Evolutionary conservation across 2,113 vertebrate genomes (phyloP).

Genomic region (Chunga burmeisteri): DNA sequence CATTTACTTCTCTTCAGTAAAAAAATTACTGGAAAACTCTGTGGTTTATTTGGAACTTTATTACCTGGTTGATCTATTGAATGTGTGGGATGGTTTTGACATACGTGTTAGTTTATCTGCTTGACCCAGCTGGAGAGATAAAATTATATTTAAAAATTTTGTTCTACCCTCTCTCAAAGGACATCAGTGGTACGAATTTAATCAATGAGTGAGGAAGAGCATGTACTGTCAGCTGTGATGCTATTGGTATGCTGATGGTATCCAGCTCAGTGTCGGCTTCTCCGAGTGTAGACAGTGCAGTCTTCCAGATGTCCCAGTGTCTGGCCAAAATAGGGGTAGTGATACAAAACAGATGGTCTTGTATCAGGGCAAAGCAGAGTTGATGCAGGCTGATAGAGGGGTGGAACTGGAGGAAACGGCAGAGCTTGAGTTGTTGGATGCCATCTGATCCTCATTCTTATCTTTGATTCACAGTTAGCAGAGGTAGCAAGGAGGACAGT

Average conservation of each 20-base stretch:
- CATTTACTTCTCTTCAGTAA: not conserved
- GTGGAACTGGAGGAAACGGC: not conserved
- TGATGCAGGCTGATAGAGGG: not conserved
- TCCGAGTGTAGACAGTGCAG: not conserved
- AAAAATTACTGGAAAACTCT: not conserved
- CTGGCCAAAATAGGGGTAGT: conserved; percentile 23
- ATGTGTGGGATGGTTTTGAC: not conserved
- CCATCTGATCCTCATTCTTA: not conserved
- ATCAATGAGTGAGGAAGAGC: conserved; percentile 28
- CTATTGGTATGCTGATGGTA: conserved; percentile 43
- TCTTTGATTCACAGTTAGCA: not conserved
- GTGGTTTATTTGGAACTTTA: not conserved
- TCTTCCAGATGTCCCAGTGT: conserved; percentile 55
- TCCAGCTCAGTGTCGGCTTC: conserved; percentile 41
- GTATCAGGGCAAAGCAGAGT: not conserved
- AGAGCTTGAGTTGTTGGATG: not conserved
- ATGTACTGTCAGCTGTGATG: conserved; percentile 22
- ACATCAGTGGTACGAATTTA: not conserved
- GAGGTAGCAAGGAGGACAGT: not conserved
- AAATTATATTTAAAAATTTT: not conserved
- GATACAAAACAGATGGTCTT: conserved; percentile 39
- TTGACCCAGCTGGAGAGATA: not conserved
- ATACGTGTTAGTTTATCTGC: not conserved
- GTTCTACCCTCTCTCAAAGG: not conserved
- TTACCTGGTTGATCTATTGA: not conserved